Percentiles rank a stretch among this genome's conserved stretches.
Evolutionary conservation across 2,888 invertebrate species (phyloP).

Genomic region (Tachina fera): DNA sequence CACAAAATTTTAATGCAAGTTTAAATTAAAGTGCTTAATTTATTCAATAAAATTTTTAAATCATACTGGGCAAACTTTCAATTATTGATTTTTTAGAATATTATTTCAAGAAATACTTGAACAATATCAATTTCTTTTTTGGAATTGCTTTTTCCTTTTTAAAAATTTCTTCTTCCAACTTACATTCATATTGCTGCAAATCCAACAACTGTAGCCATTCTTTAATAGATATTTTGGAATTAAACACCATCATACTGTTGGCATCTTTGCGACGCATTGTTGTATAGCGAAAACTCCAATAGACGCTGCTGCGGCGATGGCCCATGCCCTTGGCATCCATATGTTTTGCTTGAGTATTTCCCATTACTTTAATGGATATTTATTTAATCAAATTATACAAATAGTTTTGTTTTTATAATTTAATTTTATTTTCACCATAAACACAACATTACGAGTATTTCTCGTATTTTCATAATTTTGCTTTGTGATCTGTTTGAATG

Average conservation of each 20-base stretch:
- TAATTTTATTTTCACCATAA: constrained; percentile 12
- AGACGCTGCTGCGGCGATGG: constrained; percentile 79
- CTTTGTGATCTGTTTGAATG: constrained; percentile 30
- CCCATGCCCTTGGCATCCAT: constrained; percentile 74
- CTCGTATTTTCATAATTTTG: neutral
- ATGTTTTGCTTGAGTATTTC: constrained; percentile 77
- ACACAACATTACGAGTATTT: neutral
- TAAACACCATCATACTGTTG: constrained; percentile 77
- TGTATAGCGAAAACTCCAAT: constrained; percentile 83
- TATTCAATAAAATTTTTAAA: too few species aligned
- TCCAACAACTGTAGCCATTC: constrained; percentile 86
- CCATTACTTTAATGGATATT: constrained; percentile 73
- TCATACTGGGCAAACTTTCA: too few species aligned
- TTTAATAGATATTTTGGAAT: constrained; percentile 84
- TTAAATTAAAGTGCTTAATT: too few species aligned
- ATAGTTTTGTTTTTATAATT: neutral
- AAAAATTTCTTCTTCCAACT: constrained; percentile 20
- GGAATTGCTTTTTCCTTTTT: neutral
- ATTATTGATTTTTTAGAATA: too few species aligned
- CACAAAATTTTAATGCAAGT: too few species aligned
- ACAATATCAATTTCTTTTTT: too few species aligned
- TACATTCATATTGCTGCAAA: constrained; percentile 84
- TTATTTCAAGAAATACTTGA: too few species aligned
- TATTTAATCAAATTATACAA: neutral
- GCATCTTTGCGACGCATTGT: constrained; percentile 78